Percentiles rank a stretch among this genome's conserved stretches.
Evolutionary conservation across 2,113 vertebrate genomes (phyloP).

Genomic region (Cygnus atratus): DNA sequence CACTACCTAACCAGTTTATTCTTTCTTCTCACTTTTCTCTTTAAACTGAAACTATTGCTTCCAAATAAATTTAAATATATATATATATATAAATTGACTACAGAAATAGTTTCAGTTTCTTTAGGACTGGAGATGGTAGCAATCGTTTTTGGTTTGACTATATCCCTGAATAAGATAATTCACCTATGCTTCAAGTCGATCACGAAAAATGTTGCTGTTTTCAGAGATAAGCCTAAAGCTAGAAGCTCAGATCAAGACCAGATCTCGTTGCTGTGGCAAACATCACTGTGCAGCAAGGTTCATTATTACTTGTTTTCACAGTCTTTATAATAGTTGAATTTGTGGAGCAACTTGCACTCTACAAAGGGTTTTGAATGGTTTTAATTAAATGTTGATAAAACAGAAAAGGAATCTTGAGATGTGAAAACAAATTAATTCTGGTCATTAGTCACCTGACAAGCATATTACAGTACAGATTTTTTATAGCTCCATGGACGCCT

Average conservation of each 20-base stretch:
- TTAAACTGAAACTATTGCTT: neutral
- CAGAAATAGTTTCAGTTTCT: neutral
- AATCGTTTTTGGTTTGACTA: neutral
- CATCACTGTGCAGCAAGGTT: neutral
- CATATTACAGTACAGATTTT: conserved; percentile 46
- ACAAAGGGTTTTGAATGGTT: conserved; percentile 32
- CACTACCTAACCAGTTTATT: neutral
- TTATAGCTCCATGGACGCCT: conserved; percentile 53
- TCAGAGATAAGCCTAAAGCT: conserved; percentile 15
- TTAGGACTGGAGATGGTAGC: neutral
- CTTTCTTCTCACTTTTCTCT: neutral
- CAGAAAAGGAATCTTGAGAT: conserved; percentile 68
- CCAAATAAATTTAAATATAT: neutral
- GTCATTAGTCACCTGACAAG: conserved; percentile 64
- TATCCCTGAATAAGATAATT: conserved; percentile 1
- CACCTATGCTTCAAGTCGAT: neutral
- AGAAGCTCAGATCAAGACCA: neutral
- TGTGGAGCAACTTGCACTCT: conserved; percentile 14
- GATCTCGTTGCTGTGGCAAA: neutral
- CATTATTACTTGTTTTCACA: neutral
- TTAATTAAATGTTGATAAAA: conserved; percentile 71
- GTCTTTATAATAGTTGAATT: conserved; percentile 11
- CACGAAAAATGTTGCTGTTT: neutral
- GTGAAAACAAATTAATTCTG: conserved; percentile 44
- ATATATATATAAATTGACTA: neutral